These are phyloP conservation scores for Coptotermes formosanus DNA, from an alignment of 1,140 invertebrate species.

Conservation along the genomic window DNA sequence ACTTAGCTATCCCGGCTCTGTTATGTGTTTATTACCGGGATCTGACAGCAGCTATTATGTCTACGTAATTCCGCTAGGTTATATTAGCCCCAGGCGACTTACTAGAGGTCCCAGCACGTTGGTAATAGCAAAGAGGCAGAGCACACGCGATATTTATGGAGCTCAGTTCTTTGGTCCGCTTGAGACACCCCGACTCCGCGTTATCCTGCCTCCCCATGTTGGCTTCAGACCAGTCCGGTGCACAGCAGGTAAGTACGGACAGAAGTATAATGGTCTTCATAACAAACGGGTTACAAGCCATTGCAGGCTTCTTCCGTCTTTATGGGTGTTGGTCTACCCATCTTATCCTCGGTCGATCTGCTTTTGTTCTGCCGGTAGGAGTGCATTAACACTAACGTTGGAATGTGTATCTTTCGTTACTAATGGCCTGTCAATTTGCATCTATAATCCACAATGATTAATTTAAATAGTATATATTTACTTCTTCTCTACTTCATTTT, in stretches of 20 bases:
- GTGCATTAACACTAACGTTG: too few relatives aligned
- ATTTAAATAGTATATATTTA: too few relatives aligned
- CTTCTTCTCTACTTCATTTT: too few relatives aligned
- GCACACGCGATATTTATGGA: neutral
- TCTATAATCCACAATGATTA: too few relatives aligned
- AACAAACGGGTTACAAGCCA: too few relatives aligned
- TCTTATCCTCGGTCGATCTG: too few relatives aligned
- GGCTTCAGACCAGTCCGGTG: neutral
- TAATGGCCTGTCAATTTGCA: too few relatives aligned
- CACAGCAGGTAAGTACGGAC: neutral
- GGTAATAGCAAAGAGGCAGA: neutral
- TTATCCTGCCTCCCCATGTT: neutral
- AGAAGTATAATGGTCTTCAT: neutral
- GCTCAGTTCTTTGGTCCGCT: neutral
- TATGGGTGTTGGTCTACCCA: too few relatives aligned
- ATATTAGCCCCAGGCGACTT: neutral
- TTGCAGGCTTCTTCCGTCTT: too few relatives aligned
- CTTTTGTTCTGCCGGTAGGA: too few relatives aligned
- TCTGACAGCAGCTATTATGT: neutral
- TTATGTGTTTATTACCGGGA: too few relatives aligned
- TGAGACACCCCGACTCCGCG: neutral
- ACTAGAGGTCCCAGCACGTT: neutral
- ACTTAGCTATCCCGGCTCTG: neutral
- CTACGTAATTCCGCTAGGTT: neutral
- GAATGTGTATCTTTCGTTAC: too few relatives aligned